Conservation (phyloP, 2,113 vertebrate genomes). For the Saguinus midas region DNA sequence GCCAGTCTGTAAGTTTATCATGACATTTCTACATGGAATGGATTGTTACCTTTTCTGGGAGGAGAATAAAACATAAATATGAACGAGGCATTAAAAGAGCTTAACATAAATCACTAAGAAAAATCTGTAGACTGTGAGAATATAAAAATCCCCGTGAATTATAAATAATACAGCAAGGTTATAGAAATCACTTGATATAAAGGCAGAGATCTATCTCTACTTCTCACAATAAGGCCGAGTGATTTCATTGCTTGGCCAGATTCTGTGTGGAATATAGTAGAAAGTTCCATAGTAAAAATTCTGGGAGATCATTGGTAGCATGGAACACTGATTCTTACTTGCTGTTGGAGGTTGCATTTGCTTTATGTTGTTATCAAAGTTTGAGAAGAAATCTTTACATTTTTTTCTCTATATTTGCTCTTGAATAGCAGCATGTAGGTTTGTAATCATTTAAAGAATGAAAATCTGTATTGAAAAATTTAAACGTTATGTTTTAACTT, state of each 20-base stretch:
- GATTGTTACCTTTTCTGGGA: constrained; percentile 52
- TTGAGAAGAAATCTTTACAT: neutral
- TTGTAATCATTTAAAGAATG: neutral
- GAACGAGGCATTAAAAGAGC: constrained; percentile 50
- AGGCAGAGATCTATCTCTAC: constrained; percentile 34
- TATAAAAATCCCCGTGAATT: constrained; percentile 66
- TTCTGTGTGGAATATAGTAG: neutral
- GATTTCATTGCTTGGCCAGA: constrained; percentile 39
- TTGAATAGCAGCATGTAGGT: neutral
- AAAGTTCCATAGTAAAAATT: neutral
- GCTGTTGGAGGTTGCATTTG: neutral
- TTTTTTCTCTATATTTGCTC: neutral
- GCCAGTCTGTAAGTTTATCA: constrained; percentile 42
- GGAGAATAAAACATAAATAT: constrained; percentile 65
- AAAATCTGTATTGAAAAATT: constrained; percentile 12
- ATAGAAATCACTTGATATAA: constrained; percentile 52
- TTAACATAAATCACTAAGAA: constrained; percentile 70
- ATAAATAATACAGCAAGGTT: constrained; percentile 54
- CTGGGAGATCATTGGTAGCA: neutral
- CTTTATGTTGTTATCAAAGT: neutral
- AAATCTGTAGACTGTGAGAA: constrained; percentile 56
- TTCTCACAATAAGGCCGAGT: neutral
- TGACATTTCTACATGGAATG: constrained; percentile 25
- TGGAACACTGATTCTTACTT: neutral
- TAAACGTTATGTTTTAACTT: neutral